Conservation (phyloP, 92 coral and sea anemone genomes). For the Metridium senile region DNA sequence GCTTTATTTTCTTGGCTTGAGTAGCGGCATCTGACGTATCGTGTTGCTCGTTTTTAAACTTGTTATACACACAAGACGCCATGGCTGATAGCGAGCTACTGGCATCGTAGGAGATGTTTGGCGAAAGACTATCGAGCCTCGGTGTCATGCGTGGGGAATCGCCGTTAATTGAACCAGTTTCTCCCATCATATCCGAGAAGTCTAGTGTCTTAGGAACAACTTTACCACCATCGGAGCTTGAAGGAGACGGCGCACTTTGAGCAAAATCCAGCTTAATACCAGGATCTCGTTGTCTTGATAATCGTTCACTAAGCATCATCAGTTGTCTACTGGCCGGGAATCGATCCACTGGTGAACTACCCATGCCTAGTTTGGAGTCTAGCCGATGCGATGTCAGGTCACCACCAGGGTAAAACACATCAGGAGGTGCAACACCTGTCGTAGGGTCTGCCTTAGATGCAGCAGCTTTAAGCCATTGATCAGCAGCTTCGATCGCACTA, state of each 20-base stretch:
- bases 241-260: slow-evolving; percentile 54
- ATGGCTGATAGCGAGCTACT: slow-evolving; percentile 27
- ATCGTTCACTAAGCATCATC: slow-evolving; percentile 70
- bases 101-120: slow-evolving; percentile 23
- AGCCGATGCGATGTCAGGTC: slow-evolving; percentile 21
- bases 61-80: slow-evolving; percentile 56
- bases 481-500: slow-evolving; percentile 37
- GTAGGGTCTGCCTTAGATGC: slow-evolving; percentile 23
- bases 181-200: slow-evolving; percentile 63
- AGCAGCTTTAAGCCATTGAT: slow-evolving; percentile 43
- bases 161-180: slow-evolving; percentile 46
- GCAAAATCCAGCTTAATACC: slow-evolving; percentile 24
- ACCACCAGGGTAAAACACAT: slow-evolving; percentile 30
- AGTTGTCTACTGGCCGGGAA: slow-evolving; percentile 85
- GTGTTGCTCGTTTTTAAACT: slow-evolving; percentile 68
- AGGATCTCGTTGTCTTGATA: slow-evolving; percentile 54
- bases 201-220: slow-evolving; percentile 66
- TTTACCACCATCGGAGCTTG: slow-evolving; percentile 83
- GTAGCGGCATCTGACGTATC: slow-evolving; percentile 26
- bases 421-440: slow-evolving; percentile 19
- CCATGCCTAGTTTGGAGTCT: slow-evolving; percentile 18
- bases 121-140: slow-evolving; percentile 59
- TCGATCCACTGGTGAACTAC: slow-evolving; percentile 45
- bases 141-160: slow-evolving; percentile 65
- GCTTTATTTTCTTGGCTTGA: slow-evolving; percentile 63